These are phyloP conservation scores for Megalops atlanticus DNA, from an alignment of 2,113 vertebrate genomes.

Conservation along the genomic window DNA sequence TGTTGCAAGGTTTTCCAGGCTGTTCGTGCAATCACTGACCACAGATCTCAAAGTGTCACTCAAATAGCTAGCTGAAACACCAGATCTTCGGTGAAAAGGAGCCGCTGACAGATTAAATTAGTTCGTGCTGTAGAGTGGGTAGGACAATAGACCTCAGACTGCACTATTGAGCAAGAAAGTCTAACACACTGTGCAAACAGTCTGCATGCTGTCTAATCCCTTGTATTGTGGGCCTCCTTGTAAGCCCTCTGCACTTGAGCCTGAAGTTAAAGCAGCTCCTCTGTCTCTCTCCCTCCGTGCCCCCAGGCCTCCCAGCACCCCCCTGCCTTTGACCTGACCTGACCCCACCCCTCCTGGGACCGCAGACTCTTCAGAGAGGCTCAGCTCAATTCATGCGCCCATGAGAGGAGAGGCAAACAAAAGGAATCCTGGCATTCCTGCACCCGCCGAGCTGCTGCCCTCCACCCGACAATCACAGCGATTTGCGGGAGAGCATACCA, in stretches of 20 bases:
- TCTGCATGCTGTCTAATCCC: background rate
- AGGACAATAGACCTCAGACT: no score
- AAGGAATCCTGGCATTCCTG: conserved; percentile 46
- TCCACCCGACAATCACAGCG: conserved; percentile 18
- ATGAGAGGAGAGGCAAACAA: conserved; percentile 34
- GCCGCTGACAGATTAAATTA: no score
- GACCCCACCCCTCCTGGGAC: conserved; percentile 31
- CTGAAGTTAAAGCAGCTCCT: background rate
- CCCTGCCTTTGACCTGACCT: conserved; percentile 40
- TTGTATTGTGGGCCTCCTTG: background rate
- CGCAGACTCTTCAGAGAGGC: background rate
- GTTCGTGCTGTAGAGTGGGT: no score
- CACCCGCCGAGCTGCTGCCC: background rate
- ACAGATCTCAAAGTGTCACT: no score
- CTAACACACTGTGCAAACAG: background rate
- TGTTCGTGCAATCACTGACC: no score
- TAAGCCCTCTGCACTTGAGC: background rate
- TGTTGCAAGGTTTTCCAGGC: no score
- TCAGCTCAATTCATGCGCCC: background rate
- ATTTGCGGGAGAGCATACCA: conserved; percentile 31
- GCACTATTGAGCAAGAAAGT: no score
- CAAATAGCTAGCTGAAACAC: no score
- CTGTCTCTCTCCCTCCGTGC: background rate
- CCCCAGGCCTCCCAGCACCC: background rate
- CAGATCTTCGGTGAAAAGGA: no score